These are phyloP conservation scores for Amphipyra berbera DNA, from an alignment of 2,888 invertebrate species.

Conservation along the genomic window DNA sequence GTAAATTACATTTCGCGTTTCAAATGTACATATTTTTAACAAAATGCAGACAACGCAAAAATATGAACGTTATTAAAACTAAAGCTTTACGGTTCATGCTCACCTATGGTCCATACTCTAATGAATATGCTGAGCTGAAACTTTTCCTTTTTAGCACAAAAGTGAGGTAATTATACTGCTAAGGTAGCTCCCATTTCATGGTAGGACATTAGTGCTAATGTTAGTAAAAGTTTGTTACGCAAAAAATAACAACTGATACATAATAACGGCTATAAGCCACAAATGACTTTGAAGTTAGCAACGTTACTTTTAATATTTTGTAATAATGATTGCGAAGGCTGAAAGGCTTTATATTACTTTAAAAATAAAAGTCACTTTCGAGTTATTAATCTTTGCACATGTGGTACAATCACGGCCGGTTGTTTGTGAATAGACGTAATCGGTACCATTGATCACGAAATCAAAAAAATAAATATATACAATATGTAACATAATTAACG, in stretches of 20 bases:
- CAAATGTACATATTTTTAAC: too few relatives aligned
- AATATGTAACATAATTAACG: too few relatives aligned
- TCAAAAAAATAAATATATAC: too few relatives aligned
- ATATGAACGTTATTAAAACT: constrained; percentile 13
- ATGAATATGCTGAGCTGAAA: constrained; percentile 61
- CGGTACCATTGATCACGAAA: too few relatives aligned
- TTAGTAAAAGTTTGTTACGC: constrained; percentile 73
- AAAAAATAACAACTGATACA: constrained; percentile 77
- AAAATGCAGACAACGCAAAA: constrained; percentile 11
- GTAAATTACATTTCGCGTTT: too few relatives aligned
- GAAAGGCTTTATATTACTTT: constrained; percentile 54
- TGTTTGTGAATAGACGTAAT: too few relatives aligned
- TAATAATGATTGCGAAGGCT: constrained; percentile 50
- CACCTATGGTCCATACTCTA: constrained; percentile 50
- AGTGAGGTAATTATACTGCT: constrained; percentile 75
- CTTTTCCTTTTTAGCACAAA: constrained; percentile 67
- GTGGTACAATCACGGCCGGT: not conserved
- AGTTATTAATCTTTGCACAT: constrained; percentile 44
- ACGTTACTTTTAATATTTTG: constrained; percentile 54
- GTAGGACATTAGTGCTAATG: constrained; percentile 76
- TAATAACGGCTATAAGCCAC: constrained; percentile 71
- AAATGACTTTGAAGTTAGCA: constrained; percentile 62
- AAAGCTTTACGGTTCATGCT: constrained; percentile 17
- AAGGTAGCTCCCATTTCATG: constrained; percentile 68
- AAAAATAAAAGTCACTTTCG: not conserved